These are phyloP conservation scores for Tenebrosternarchus preto DNA, from an alignment of 2,113 vertebrate species.

Conservation along the genomic window DNA sequence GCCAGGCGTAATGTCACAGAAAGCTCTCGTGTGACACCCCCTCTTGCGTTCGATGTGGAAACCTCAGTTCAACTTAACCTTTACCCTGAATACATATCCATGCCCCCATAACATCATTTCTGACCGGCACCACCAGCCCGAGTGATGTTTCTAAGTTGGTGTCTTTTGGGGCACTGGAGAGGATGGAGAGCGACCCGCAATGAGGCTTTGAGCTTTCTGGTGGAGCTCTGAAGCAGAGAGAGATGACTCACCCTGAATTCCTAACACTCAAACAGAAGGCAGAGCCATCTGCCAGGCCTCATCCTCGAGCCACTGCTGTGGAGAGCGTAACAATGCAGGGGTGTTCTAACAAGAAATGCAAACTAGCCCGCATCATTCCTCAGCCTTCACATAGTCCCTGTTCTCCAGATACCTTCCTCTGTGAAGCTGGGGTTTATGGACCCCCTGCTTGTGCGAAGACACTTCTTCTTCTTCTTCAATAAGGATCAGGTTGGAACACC, in stretches of 20 bases:
- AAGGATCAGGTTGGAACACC: not conserved
- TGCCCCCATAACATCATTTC: not conserved
- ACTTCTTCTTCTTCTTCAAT: not conserved
- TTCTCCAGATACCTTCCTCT: not conserved
- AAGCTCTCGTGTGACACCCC: not conserved
- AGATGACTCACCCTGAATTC: constrained; percentile 63
- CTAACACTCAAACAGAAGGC: constrained; percentile 70
- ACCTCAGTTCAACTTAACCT: constrained; percentile 6
- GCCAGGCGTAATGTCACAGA: constrained; percentile 20
- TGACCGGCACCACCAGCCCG: not conserved
- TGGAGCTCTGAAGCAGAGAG: constrained; percentile 46
- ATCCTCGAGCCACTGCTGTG: constrained; percentile 30
- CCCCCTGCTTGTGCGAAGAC: not conserved
- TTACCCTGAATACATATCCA: not conserved
- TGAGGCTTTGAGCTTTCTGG: constrained; percentile 30
- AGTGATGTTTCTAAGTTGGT: constrained; percentile 35
- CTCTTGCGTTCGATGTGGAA: not conserved
- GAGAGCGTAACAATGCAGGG: constrained; percentile 22
- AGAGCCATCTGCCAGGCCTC: constrained; percentile 66
- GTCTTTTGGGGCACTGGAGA: not conserved
- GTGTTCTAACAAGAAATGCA: constrained; percentile 41
- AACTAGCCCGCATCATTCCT: constrained; percentile 14
- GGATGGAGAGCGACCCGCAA: constrained; percentile 25
- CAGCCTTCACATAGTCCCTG: not conserved
- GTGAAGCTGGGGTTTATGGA: not conserved